phyloP scores from a whole-genome alignment of 2,797 vertebrate genomes.

The Spinibarbus caldwelli region DNA sequence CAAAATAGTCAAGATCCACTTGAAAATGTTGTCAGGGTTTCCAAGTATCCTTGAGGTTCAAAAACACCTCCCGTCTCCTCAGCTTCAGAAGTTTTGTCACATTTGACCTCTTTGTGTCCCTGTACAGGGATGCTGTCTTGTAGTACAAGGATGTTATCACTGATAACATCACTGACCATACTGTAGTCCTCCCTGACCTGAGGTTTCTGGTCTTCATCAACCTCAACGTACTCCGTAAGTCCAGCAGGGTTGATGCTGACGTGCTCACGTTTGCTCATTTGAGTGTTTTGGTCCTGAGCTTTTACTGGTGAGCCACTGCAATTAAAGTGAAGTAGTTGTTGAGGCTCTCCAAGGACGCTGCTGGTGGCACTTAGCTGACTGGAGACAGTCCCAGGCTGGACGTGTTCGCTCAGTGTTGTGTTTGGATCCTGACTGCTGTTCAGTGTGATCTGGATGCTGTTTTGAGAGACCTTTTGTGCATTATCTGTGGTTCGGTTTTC shows the following conservation, averaged over 20 bases:
- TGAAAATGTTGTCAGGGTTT: background rate
- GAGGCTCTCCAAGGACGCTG: background rate
- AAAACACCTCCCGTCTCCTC: conserved; percentile 8
- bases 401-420: background rate
- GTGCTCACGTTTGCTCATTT: background rate
- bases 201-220: conserved; percentile 73
- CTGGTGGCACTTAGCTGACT: background rate
- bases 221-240: conserved; percentile 78
- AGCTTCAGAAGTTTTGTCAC: background rate
- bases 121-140: conserved; percentile 50
- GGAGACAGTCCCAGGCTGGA: background rate
- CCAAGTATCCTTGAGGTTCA: conserved; percentile 36
- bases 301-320: conserved; percentile 6
- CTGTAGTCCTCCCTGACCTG: conserved; percentile 80
- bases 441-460: conserved; percentile 71
- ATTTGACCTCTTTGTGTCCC: conserved; percentile 23
- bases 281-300: conserved; percentile 4
- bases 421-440: conserved; percentile 64
- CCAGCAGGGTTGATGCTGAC: background rate
- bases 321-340: background rate
- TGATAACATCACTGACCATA: conserved; percentile 79
- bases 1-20: conserved; percentile 13
- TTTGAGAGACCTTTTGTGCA: conserved; percentile 39
- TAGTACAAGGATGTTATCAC: conserved; percentile 79
- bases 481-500: background rate